phyloP scores from a whole-genome alignment of 2,113 vertebrate genomes.

The Limanda limanda region DNA sequence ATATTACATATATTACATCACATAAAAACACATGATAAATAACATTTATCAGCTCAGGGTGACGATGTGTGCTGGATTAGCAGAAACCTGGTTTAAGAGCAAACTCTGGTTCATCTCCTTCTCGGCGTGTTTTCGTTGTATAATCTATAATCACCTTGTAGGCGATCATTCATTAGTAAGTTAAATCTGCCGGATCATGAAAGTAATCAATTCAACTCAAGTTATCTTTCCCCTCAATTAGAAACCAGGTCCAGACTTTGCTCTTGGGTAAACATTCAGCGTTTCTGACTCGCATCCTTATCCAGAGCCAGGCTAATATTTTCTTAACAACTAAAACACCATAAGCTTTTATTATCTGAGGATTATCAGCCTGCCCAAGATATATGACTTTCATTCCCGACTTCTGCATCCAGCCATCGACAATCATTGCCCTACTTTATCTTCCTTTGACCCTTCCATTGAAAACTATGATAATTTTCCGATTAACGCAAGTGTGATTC shows the following conservation, averaged over 20 bases:
- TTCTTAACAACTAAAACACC: background rate
- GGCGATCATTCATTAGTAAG: constrained; percentile 17
- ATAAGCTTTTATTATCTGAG: background rate
- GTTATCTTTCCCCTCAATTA: background rate
- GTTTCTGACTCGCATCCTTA: background rate
- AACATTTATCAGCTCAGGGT: too few relatives aligned
- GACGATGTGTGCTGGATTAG: too few relatives aligned
- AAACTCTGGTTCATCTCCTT: background rate
- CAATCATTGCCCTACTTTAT: background rate
- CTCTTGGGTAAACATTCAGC: background rate
- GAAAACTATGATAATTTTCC: background rate
- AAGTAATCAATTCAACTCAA: background rate
- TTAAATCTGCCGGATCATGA: background rate
- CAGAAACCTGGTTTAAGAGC: background rate
- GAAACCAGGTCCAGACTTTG: constrained; percentile 20
- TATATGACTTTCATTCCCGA: background rate
- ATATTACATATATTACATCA: too few relatives aligned
- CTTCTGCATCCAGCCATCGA: background rate
- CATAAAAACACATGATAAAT: too few relatives aligned
- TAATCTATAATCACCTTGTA: constrained; percentile 15
- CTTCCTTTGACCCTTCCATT: background rate
- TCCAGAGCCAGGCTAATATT: background rate
- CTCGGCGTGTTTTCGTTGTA: background rate
- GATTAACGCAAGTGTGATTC: constrained; percentile 1
- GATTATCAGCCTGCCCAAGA: background rate